Percentiles rank a stretch among this genome's conserved stretches.
Conservation (phyloP, 2,888 invertebrate species). For the Mesochorus sp. region DNA sequence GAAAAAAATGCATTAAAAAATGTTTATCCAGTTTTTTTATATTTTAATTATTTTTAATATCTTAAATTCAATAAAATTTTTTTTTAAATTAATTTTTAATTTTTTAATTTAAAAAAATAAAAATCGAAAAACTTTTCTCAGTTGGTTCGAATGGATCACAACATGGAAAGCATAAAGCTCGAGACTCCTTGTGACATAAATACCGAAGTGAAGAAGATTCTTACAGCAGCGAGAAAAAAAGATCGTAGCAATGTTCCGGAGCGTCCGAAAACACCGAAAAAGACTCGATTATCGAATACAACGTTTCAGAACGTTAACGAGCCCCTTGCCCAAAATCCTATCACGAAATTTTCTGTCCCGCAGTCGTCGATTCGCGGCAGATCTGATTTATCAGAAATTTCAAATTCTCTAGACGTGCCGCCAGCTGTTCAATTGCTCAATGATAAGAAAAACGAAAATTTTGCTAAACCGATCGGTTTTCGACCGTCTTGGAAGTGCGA, state of each 20-base stretch:
- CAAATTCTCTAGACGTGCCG: slow-evolving; percentile 36
- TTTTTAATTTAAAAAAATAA: no score
- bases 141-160: slow-evolving; percentile 75
- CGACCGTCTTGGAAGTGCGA: slow-evolving; percentile 69
- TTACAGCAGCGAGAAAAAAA: slow-evolving; percentile 50
- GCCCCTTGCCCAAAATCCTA: slow-evolving; percentile 50
- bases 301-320: slow-evolving; percentile 24
- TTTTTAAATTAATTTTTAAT: background rate
- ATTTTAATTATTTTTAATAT: background rate
- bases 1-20: background rate
- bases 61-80: background rate
- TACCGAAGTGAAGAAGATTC: slow-evolving; percentile 72
- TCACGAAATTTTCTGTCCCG: slow-evolving; percentile 55
- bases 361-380: slow-evolving; percentile 46
- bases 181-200: slow-evolving; percentile 76
- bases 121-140: slow-evolving; percentile 44
- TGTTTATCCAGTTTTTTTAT: background rate
- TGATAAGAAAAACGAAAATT: slow-evolving; percentile 49
- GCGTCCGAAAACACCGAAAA: slow-evolving; percentile 59
- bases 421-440: slow-evolving; percentile 53
- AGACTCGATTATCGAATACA: slow-evolving; percentile 53
- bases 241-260: slow-evolving; percentile 13
- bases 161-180: slow-evolving; percentile 73
- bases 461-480: slow-evolving; percentile 67
- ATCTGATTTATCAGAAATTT: slow-evolving; percentile 23